Evolutionary conservation across 2,797 vertebrate species (phyloP).

Genomic region (Acomys russatus): DNA sequence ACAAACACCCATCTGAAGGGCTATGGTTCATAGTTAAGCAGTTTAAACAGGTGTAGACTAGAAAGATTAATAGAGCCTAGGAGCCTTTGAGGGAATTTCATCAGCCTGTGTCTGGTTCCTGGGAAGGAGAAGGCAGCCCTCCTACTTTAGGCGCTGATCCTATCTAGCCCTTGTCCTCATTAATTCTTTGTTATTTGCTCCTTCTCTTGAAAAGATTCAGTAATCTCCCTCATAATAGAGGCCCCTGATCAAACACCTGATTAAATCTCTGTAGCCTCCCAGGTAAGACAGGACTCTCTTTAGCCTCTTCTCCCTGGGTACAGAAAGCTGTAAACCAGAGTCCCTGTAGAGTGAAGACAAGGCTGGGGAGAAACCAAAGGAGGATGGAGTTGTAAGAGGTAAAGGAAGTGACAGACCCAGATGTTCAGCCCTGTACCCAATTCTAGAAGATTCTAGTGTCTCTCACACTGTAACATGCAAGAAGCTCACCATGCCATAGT

Average conservation of each 20-base stretch:
- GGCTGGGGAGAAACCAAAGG: too few relatives aligned
- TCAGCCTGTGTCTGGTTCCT: constrained; percentile 16
- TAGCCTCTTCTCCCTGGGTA: not conserved
- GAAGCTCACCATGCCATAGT: not conserved
- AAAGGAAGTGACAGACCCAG: not conserved
- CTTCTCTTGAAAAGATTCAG: constrained; percentile 46
- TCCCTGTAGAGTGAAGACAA: not conserved
- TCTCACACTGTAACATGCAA: not conserved
- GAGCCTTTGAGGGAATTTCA: not conserved
- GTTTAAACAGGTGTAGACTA: constrained; percentile 44
- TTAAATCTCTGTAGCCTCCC: not conserved
- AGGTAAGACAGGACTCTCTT: constrained; percentile 2
- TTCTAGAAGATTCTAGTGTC: not conserved
- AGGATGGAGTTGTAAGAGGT: not conserved
- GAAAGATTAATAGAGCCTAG: constrained; percentile 55
- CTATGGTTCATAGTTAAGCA: not conserved
- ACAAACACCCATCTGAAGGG: not conserved
- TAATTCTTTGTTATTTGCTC: constrained; percentile 60
- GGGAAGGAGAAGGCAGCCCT: not conserved
- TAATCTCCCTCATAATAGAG: not conserved
- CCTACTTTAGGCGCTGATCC: not conserved
- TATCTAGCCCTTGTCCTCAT: constrained; percentile 6
- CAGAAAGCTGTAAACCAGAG: not conserved
- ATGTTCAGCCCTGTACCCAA: not conserved
- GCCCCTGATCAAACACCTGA: not conserved